Percentiles rank a stretch among this genome's conserved stretches.
Evolutionary conservation across 2,888 invertebrate species (phyloP).

Genomic region (Leptopilina drosophilae): DNA sequence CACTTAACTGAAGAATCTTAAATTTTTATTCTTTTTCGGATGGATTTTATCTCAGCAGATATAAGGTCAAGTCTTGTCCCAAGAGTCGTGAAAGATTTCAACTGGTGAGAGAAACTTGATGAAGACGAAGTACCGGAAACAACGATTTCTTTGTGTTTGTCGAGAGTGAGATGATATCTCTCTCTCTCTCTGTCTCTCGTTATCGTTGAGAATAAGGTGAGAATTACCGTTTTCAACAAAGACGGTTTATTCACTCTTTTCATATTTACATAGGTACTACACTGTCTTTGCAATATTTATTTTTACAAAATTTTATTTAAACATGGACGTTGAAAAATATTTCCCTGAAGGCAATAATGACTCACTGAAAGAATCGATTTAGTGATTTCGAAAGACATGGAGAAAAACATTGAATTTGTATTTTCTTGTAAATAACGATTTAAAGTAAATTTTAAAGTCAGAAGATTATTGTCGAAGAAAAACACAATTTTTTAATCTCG

Average conservation of each 20-base stretch:
- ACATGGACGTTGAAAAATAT: too few relatives aligned
- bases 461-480: too few relatives aligned
- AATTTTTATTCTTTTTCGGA: background rate
- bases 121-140: slow-evolving; percentile 47
- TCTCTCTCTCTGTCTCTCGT: slow-evolving; percentile 16
- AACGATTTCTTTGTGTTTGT: slow-evolving; percentile 57
- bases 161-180: slow-evolving; percentile 40
- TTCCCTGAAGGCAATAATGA: too few relatives aligned
- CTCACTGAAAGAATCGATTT: too few relatives aligned
- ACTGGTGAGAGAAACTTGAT: slow-evolving; percentile 45
- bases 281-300: too few relatives aligned
- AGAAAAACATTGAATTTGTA: too few relatives aligned
- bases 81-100: slow-evolving; percentile 9
- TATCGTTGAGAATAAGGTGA: slow-evolving; percentile 37
- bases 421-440: too few relatives aligned
- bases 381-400: too few relatives aligned
- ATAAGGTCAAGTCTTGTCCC: slow-evolving; percentile 32
- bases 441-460: too few relatives aligned
- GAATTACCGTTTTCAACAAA: slow-evolving; percentile 48
- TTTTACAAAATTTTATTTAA: too few relatives aligned
- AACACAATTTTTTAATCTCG: too few relatives aligned
- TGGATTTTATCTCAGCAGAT: slow-evolving; percentile 15
- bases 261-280: slow-evolving; percentile 39
- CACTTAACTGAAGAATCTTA: slow-evolving; percentile 2
- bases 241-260: slow-evolving; percentile 45